phyloP scores from a whole-genome alignment of 1,140 invertebrate species.

The Cotesia typhae region DNA sequence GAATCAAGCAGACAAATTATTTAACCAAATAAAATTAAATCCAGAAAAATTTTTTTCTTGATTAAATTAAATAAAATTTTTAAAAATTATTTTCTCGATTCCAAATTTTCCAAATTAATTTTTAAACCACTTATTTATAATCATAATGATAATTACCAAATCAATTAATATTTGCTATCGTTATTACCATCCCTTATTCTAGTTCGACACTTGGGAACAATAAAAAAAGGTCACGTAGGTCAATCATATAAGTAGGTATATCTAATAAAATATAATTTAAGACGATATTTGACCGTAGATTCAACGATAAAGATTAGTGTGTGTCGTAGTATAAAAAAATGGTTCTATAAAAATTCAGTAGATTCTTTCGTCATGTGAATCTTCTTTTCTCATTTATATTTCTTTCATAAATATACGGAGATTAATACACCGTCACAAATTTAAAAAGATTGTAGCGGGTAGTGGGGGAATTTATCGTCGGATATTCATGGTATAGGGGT shows the following conservation, averaged over 20 bases:
- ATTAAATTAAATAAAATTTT: no score
- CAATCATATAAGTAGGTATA: neutral
- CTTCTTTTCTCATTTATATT: neutral
- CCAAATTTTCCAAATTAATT: no score
- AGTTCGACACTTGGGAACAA: neutral
- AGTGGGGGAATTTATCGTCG: constrained; percentile 46
- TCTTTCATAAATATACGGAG: constrained; percentile 53
- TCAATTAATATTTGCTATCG: neutral
- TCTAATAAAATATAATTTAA: no score
- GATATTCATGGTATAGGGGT: constrained; percentile 41
- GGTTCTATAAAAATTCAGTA: constrained; percentile 21
- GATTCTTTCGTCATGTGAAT: constrained; percentile 4
- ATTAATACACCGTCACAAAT: constrained; percentile 61
- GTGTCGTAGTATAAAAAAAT: constrained; percentile 6
- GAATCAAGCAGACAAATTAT: no score
- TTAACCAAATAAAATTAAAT: no score
- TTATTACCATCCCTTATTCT: neutral
- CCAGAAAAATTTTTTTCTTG: no score
- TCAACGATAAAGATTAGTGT: constrained; percentile 1
- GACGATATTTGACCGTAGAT: neutral
- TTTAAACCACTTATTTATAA: no score
- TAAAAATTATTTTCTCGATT: no score
- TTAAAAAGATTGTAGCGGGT: constrained; percentile 47
- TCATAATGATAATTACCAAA: no score
- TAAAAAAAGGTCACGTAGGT: constrained; percentile 1